Evolutionary conservation across 2,113 vertebrate species (phyloP).

Genomic region (Lontra canadensis): DNA sequence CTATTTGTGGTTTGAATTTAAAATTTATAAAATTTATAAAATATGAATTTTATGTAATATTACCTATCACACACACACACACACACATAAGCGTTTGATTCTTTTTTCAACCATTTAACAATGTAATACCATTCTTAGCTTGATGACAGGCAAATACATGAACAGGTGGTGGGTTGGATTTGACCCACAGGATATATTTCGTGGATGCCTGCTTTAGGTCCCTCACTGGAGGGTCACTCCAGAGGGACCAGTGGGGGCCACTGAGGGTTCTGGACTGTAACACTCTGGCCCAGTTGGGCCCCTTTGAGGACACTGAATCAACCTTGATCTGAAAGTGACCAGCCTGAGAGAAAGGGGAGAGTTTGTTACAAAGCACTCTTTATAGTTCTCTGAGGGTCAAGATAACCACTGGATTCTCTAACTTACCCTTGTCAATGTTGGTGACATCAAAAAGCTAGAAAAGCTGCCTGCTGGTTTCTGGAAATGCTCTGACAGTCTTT

Average conservation of each 20-base stretch:
- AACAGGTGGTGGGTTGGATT: background rate
- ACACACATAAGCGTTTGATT: background rate
- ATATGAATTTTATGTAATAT: slow-evolving; percentile 9
- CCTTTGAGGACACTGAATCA: background rate
- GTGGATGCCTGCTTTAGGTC: background rate
- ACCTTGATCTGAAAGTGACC: background rate
- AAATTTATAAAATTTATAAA: background rate
- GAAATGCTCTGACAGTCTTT: background rate
- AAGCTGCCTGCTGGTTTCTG: background rate
- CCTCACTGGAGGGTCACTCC: background rate
- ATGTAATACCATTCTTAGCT: background rate
- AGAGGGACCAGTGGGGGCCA: background rate
- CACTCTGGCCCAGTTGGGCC: background rate
- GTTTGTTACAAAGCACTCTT: background rate
- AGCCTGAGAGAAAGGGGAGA: background rate
- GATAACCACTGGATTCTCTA: background rate
- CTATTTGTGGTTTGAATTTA: background rate
- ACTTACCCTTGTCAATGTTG: background rate
- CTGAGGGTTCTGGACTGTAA: background rate
- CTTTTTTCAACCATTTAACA: slow-evolving; percentile 10
- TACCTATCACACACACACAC: background rate
- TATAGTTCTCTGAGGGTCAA: background rate
- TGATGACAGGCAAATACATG: background rate
- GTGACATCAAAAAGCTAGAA: background rate
- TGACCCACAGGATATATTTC: background rate